Evolutionary conservation across 2,797 vertebrate genomes (phyloP).

Genomic region (Gadopsis marmoratus): DNA sequence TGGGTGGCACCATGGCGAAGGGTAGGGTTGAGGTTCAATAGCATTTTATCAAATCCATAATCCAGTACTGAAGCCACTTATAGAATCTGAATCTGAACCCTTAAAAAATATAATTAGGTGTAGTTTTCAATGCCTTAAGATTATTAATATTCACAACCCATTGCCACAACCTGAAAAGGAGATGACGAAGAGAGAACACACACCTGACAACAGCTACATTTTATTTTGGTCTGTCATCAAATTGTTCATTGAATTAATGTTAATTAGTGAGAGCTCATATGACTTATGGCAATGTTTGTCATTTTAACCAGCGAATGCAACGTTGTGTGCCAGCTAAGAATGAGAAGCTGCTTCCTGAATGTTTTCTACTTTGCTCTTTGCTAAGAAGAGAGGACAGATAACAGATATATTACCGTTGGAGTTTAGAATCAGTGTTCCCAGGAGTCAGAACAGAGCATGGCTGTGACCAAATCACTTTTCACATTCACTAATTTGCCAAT

Average conservation of each 20-base stretch:
- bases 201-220: no score
- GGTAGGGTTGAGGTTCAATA: neutral
- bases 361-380: neutral
- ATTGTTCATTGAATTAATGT: neutral
- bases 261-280: neutral
- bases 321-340: neutral
- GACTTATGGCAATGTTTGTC: no score
- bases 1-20: constrained; percentile 16
- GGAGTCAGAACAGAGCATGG: no score
- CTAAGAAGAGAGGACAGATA: no score
- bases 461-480: no score
- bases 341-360: neutral
- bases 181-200: neutral
- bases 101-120: neutral
- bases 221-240: no score
- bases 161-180: neutral
- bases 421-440: no score
- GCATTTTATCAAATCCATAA: neutral
- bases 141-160: neutral
- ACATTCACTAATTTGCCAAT: neutral
- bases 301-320: no score
- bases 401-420: no score
- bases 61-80: neutral
- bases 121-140: neutral
- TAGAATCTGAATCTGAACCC: neutral